phyloP scores from a whole-genome alignment of 2,797 vertebrate species.

The Meriones psammophilus region DNA sequence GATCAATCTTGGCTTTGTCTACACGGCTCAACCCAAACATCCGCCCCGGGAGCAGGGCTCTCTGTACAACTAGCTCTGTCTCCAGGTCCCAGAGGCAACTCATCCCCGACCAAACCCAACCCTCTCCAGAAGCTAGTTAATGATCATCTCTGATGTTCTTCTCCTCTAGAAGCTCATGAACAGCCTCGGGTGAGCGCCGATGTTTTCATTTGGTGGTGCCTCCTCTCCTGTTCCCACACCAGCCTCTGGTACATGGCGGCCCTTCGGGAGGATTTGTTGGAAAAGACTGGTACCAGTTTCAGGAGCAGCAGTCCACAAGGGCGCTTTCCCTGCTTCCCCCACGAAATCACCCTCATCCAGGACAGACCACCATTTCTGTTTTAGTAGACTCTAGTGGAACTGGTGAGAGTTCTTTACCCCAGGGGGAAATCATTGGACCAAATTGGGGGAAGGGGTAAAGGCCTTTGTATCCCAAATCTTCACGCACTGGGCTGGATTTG shows the following conservation, averaged over 20 bases:
- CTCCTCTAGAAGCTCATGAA: neutral
- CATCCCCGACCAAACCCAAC: neutral
- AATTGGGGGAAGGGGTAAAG: neutral
- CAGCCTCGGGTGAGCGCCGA: neutral
- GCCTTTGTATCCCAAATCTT: slow-evolving; percentile 61
- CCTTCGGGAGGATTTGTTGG: neutral
- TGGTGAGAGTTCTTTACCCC: slow-evolving; percentile 6
- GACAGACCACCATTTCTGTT: slow-evolving; percentile 16
- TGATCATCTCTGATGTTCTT: neutral
- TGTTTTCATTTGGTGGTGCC: neutral
- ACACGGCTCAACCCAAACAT: neutral
- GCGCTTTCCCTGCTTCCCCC: neutral
- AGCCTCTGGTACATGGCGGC: neutral
- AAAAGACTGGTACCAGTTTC: neutral
- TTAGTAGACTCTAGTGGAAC: slow-evolving; percentile 37
- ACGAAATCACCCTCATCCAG: neutral
- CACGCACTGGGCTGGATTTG: slow-evolving; percentile 69
- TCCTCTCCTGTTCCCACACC: neutral
- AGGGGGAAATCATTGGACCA: slow-evolving; percentile 49
- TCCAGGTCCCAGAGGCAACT: neutral
- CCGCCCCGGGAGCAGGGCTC: neutral
- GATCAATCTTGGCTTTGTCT: neutral
- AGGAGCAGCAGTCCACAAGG: neutral
- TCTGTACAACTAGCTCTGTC: neutral
- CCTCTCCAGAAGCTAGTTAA: neutral